phyloP scores from a whole-genome alignment of 2,113 vertebrate genomes.

The Hirundichthys speculiger region DNA sequence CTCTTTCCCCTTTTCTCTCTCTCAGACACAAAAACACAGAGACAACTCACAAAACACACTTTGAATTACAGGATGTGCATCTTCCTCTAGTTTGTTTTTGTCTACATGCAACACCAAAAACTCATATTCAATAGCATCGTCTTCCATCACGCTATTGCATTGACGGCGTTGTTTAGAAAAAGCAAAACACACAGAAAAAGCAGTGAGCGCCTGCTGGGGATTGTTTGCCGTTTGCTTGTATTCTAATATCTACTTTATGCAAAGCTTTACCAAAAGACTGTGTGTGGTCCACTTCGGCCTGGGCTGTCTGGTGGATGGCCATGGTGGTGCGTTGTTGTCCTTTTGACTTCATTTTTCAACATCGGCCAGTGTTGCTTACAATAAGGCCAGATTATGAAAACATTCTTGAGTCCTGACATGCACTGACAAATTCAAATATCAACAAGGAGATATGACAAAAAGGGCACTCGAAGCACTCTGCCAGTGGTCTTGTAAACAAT shows the following conservation, averaged over 20 bases:
- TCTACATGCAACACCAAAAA: constrained; percentile 44
- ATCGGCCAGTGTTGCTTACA: constrained; percentile 77
- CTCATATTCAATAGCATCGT: constrained; percentile 42
- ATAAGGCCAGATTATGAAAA: constrained; percentile 84
- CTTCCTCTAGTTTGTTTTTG: constrained; percentile 50
- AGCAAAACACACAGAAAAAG: constrained; percentile 50
- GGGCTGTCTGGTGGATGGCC: constrained; percentile 52
- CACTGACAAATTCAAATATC: constrained; percentile 78
- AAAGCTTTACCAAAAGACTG: constrained; percentile 58
- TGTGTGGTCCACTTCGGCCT: constrained; percentile 78
- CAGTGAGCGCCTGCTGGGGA: constrained; percentile 35
- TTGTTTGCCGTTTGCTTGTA: constrained; percentile 72
- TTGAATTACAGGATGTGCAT: constrained; percentile 64
- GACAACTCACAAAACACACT: constrained; percentile 50
- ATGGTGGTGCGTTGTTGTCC: constrained; percentile 67
- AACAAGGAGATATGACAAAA: constrained; percentile 80
- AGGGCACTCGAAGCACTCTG: constrained; percentile 61
- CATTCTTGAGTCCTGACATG: constrained; percentile 73
- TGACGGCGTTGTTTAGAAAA: constrained; percentile 69
- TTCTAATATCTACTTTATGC: constrained; percentile 77
- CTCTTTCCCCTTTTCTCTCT: constrained; percentile 17
- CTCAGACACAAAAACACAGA: constrained; percentile 54
- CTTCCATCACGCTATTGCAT: constrained; percentile 55
- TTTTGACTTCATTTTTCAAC: constrained; percentile 80
- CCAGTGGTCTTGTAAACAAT: constrained; percentile 68